A percentile compares a stretch with the other conserved stretches of the same genome.
Evolutionary conservation across 2,113 vertebrate species (phyloP).

Genomic region (Etheostoma spectabile): DNA sequence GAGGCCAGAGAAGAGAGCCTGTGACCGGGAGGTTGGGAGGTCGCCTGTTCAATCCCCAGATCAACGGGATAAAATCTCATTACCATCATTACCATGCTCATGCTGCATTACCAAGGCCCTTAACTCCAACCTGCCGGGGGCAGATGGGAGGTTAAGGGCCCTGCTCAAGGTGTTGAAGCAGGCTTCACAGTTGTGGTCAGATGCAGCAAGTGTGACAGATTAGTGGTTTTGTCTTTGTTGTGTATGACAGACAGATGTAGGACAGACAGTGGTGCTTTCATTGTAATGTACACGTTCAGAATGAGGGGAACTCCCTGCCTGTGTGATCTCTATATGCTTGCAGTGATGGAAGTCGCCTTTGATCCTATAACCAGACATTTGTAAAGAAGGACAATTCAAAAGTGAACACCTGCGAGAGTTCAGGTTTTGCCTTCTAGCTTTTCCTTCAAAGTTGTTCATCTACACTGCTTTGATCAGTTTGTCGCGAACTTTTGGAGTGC

Average conservation of each 20-base stretch:
- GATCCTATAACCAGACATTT: constrained; percentile 30
- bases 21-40: too few species aligned
- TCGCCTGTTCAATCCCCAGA: too few species aligned
- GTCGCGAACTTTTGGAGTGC: background rate
- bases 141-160: too few species aligned
- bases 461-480: constrained; percentile 3
- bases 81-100: too few species aligned
- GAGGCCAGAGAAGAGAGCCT: too few species aligned
- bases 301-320: constrained; percentile 41
- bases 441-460: constrained; percentile 15
- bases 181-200: constrained; percentile 11
- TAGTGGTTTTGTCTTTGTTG: constrained; percentile 38
- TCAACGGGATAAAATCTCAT: too few species aligned
- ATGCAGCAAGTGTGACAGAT: too few species aligned
- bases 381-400: constrained; percentile 13
- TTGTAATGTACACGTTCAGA: constrained; percentile 47
- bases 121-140: too few species aligned
- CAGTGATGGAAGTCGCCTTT: constrained; percentile 3
- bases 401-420: constrained; percentile 50
- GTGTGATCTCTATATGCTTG: constrained; percentile 37
- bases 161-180: too few species aligned
- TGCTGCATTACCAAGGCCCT: too few species aligned
- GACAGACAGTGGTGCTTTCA: constrained; percentile 41
- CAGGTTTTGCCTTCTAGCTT: constrained; percentile 37
- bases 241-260: constrained; percentile 1